phyloP scores from a whole-genome alignment of 2,113 vertebrate species.

The Onychorhynchus coronatus region DNA sequence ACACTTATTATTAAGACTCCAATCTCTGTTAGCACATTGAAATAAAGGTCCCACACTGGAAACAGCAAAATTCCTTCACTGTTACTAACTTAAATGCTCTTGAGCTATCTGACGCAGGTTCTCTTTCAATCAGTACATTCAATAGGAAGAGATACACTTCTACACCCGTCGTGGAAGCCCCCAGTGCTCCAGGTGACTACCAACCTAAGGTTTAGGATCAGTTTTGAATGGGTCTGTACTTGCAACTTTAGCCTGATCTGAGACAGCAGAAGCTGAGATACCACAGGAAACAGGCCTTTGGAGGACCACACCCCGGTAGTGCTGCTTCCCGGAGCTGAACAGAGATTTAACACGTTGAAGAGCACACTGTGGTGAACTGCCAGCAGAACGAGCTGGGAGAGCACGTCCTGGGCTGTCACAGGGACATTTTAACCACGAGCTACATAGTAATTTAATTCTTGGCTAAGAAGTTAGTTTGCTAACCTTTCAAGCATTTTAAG shows the following conservation, averaged over 20 bases:
- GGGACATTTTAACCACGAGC: not conserved
- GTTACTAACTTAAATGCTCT: not conserved
- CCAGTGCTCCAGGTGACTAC: not conserved
- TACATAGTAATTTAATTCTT: not conserved
- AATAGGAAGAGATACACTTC: not conserved
- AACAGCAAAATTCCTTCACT: not conserved
- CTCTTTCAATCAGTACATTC: not conserved
- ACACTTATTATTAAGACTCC: not conserved
- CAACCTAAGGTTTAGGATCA: not conserved
- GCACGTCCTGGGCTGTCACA: not conserved
- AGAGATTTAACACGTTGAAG: not conserved
- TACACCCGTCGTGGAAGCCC: rapidly evolving
- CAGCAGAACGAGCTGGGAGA: rapidly evolving
- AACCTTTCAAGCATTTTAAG: no score
- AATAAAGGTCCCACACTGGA: not conserved
- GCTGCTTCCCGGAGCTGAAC: not conserved
- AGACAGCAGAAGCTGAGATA: not conserved
- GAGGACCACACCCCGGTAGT: not conserved
- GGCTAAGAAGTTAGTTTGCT: not conserved
- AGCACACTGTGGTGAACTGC: not conserved
- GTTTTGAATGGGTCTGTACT: not conserved
- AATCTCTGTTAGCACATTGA: not conserved
- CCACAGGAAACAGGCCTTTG: not conserved
- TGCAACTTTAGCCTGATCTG: not conserved
- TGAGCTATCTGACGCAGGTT: no score